phyloP scores from a whole-genome alignment of 35 echinoderm and acorn worm species.

The Ptychodera flava region DNA sequence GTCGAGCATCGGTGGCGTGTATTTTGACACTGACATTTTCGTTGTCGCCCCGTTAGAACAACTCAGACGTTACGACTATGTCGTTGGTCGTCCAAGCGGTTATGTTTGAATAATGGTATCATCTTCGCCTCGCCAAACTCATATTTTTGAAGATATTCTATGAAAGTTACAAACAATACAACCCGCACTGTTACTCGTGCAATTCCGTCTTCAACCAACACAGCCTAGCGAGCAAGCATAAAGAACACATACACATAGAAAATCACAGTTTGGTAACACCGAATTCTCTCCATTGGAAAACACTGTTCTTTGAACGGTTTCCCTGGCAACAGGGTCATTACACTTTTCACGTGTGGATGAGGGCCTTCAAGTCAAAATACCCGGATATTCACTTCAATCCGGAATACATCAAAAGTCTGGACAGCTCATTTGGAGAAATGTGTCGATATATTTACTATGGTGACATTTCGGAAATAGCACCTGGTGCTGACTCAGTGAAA shows the following conservation, averaged over 20 bases:
- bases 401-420: neutral
- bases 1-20: neutral
- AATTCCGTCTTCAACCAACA: neutral
- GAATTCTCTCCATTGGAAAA: neutral
- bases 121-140: neutral
- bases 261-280: neutral
- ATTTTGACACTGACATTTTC: neutral
- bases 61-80: neutral
- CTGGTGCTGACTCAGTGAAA: neutral
- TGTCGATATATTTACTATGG: neutral
- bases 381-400: neutral
- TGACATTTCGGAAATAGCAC: neutral
- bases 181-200: neutral
- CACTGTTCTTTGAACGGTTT: neutral
- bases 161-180: neutral
- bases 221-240: neutral
- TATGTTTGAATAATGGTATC: neutral
- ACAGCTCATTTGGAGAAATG: neutral
- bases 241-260: neutral
- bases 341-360: neutral
- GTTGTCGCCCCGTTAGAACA: neutral
- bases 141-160: neutral
- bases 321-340: neutral
- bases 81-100: neutral
- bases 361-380: neutral